phyloP scores from a whole-genome alignment of 2,888 invertebrate species.

The Torymus tubicola region DNA sequence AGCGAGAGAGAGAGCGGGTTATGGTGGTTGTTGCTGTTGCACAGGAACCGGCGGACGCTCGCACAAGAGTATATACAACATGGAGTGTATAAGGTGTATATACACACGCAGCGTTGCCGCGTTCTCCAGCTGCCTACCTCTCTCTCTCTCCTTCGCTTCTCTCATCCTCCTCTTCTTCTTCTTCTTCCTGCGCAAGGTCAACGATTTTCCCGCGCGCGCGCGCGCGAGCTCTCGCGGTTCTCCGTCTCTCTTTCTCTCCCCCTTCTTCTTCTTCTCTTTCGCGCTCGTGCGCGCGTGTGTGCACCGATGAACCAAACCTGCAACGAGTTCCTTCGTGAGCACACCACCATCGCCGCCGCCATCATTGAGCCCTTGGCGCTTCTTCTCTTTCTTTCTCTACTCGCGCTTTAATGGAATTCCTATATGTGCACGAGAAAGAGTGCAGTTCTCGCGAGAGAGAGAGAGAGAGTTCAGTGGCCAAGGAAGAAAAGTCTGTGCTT shows the following conservation, averaged over 20 bases:
- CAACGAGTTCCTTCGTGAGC: constrained; percentile 43
- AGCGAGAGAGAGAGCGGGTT: no score
- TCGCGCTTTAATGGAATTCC: constrained; percentile 39
- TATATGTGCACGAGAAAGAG: neutral
- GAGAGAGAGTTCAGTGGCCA: no score
- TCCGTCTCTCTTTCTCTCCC: constrained; percentile 19
- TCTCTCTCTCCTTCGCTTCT: constrained; percentile 19
- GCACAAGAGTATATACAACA: neutral
- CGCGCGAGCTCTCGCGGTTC: constrained; percentile 44
- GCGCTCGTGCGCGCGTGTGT: constrained; percentile 36
- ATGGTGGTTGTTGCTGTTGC: no score
- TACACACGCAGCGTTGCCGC: constrained; percentile 52
- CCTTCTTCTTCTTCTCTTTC: constrained; percentile 10
- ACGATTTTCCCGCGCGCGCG: constrained; percentile 66
- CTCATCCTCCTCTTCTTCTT: constrained; percentile 5
- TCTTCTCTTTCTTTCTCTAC: neutral
- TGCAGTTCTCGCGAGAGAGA: no score
- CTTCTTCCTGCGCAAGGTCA: constrained; percentile 64
- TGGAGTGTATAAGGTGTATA: neutral
- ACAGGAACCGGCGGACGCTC: constrained; percentile 43
- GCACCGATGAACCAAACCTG: constrained; percentile 44
- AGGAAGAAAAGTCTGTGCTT: no score
- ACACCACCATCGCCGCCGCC: constrained; percentile 15
- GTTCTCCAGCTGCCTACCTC: constrained; percentile 50
- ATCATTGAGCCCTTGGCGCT: constrained; percentile 42